A percentile compares a stretch with the other conserved stretches of the same genome.
These are phyloP conservation scores for Pseudomyrmex flavicornis DNA, from an alignment of 1,140 invertebrate species.

Conservation along the genomic window DNA sequence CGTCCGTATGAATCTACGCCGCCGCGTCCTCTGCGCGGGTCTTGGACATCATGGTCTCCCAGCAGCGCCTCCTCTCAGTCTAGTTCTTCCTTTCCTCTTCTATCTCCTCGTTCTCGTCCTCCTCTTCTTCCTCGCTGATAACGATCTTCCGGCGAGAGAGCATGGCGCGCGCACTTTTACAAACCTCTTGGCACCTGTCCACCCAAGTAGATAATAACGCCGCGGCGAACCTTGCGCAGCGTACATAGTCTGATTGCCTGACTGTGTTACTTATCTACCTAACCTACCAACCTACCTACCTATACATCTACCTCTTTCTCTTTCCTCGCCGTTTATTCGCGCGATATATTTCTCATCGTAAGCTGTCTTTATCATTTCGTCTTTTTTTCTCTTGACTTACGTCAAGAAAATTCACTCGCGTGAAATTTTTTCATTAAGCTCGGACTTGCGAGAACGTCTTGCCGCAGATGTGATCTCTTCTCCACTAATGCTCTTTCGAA, in stretches of 20 bases:
- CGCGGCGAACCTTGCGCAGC: constrained; percentile 70
- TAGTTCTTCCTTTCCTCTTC: not conserved
- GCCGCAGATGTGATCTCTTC: not conserved
- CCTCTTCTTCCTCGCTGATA: constrained; percentile 76
- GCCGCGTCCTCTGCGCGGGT: not conserved
- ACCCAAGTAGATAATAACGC: constrained; percentile 80
- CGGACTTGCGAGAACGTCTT: not conserved
- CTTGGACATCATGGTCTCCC: not conserved
- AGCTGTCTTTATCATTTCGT: not conserved
- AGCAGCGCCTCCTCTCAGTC: constrained; percentile 13
- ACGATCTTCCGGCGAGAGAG: constrained; percentile 74
- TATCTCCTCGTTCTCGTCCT: constrained; percentile 37
- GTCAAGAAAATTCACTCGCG: not conserved
- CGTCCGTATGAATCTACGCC: constrained; percentile 70
- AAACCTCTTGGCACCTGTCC: constrained; percentile 80
- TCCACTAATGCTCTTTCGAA: not conserved
- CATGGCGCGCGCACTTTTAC: constrained; percentile 75
- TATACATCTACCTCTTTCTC: constrained; percentile 34
- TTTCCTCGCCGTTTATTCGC: not conserved
- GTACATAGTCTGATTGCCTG: constrained; percentile 70
- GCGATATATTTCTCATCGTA: not conserved
- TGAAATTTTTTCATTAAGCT: not conserved
- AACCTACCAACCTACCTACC: constrained; percentile 54
- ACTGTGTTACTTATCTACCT: constrained; percentile 69
- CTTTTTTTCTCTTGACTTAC: not conserved